Conservation (phyloP, 37 sponge, comb jelly and placozoan genomes). For the Amphimedon queenslandica region DNA sequence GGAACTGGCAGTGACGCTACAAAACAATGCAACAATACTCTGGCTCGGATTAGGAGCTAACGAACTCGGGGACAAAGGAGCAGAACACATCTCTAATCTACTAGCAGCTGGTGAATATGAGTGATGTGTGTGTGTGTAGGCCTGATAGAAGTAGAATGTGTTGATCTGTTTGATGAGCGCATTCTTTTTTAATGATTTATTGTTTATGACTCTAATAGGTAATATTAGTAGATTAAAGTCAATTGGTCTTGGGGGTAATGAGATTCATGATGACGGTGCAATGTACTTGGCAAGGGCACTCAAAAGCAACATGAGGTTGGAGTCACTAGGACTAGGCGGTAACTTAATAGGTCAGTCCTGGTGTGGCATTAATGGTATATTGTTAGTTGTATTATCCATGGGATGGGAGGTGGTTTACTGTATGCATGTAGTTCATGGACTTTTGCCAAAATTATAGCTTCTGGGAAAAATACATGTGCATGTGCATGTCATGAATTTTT, state of each 20-base stretch:
- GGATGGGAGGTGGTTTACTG: no score
- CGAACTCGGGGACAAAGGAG: constrained; percentile 76
- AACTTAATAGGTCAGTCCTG: constrained; percentile 72
- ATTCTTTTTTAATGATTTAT: background rate
- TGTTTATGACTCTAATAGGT: constrained; percentile 21
- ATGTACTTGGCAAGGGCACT: constrained; percentile 54
- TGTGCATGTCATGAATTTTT: no score
- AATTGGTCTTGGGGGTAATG: constrained; percentile 83
- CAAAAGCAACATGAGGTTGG: constrained; percentile 56
- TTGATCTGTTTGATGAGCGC: no score
- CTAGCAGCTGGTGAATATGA: no score
- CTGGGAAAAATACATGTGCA: no score
- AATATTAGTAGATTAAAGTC: constrained; percentile 55
- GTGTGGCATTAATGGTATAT: no score
- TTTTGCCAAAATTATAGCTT: no score
- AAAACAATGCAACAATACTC: constrained; percentile 46
- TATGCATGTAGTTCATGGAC: no score
- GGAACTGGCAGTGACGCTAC: constrained; percentile 67
- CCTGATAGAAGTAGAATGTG: no score
- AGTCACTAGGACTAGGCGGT: constrained; percentile 78
- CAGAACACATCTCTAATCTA: constrained; percentile 61
- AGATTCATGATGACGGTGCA: constrained; percentile 82
- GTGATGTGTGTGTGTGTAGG: no score
- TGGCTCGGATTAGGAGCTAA: constrained; percentile 89
- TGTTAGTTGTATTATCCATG: no score